Conservation (phyloP, 2,888 invertebrate species). For the Meiosimyza decipiens region DNA sequence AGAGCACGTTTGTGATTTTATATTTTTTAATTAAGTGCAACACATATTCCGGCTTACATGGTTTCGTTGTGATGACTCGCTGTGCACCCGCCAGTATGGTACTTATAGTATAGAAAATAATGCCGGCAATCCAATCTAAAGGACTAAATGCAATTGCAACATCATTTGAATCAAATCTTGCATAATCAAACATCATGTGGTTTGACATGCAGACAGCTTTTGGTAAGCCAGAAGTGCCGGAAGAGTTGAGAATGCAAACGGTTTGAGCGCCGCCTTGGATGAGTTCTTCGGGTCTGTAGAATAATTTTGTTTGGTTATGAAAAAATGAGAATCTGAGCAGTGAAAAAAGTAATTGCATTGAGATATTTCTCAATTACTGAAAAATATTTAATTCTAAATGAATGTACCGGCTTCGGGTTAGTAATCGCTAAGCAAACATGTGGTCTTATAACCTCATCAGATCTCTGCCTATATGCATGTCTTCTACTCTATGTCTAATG, state of each 20-base stretch:
- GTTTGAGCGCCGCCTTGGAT: slow-evolving; percentile 5
- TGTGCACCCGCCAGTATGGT: slow-evolving; percentile 53
- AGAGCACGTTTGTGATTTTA: slow-evolving; percentile 48
- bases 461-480: too few relatives aligned
- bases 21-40: slow-evolving; percentile 52
- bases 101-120: background rate
- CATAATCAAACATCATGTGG: background rate
- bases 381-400: too few relatives aligned
- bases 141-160: slow-evolving; percentile 9
- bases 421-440: too few relatives aligned
- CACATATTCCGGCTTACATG: slow-evolving; percentile 50
- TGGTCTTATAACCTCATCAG: too few relatives aligned
- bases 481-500: too few relatives aligned
- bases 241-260: slow-evolving; percentile 53
- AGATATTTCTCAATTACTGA: too few relatives aligned
- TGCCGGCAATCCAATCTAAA: slow-evolving; percentile 11
- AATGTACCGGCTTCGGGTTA: too few relatives aligned
- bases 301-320: background rate
- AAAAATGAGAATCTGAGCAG: background rate
- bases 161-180: background rate
- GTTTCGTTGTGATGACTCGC: slow-evolving; percentile 45
- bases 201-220: slow-evolving; percentile 53
- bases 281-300: slow-evolving; percentile 20
- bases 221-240: slow-evolving; percentile 59
- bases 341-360: too few relatives aligned